A percentile compares a stretch with the other conserved stretches of the same genome.
Conservation (phyloP, 2,797 vertebrate genomes). For the Tragelaphus eurycerus region DNA sequence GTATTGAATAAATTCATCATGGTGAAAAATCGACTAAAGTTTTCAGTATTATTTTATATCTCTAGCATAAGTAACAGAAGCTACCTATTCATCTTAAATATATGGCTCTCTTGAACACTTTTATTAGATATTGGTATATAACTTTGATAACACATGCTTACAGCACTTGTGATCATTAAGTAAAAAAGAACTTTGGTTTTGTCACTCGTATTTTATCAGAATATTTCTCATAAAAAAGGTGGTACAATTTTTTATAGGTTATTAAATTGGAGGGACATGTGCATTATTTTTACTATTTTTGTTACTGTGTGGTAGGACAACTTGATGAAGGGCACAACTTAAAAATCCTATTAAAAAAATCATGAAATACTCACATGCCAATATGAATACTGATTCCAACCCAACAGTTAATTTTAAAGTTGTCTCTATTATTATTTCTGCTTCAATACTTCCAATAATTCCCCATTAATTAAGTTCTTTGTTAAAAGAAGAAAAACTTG, state of each 20-base stretch:
- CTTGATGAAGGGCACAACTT: not conserved
- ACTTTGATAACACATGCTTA: not conserved
- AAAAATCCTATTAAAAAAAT: not conserved
- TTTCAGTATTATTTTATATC: not conserved
- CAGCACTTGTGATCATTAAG: not conserved
- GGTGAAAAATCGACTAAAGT: not conserved
- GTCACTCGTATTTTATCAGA: not conserved
- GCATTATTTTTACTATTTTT: not conserved
- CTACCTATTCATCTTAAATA: slow-evolving; percentile 37
- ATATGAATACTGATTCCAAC: not conserved
- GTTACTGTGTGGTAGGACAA: not conserved
- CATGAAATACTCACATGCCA: not conserved
- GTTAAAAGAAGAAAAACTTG: slow-evolving; percentile 13
- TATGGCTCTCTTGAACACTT: not conserved
- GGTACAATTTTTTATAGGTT: not conserved
- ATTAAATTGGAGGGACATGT: not conserved
- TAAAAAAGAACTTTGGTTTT: not conserved
- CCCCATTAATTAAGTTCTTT: not conserved
- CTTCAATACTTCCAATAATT: slow-evolving; percentile 20
- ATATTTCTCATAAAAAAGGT: not conserved
- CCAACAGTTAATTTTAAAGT: not conserved
- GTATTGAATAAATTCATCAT: slow-evolving; percentile 1
- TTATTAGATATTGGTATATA: not conserved
- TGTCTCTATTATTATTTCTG: not conserved
- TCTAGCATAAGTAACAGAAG: not conserved